These are phyloP conservation scores for Tamandua tetradactyla DNA, from an alignment of 2,797 vertebrate species.

Conservation along the genomic window DNA sequence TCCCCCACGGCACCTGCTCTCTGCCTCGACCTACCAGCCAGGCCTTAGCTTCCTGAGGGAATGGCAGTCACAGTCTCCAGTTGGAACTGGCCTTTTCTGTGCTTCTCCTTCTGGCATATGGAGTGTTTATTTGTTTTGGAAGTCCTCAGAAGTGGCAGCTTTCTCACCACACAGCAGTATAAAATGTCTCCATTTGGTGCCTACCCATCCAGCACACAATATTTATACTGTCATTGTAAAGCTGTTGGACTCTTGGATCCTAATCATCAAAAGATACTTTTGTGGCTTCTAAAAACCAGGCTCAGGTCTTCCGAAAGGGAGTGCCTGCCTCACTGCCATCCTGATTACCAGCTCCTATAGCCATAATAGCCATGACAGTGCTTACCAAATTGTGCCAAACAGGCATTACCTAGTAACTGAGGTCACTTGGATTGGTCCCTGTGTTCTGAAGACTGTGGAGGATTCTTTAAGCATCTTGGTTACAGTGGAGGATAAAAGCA, in stretches of 20 bases:
- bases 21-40: neutral
- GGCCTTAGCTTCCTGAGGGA: conserved; percentile 7
- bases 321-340: neutral
- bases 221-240: conserved; percentile 81
- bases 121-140: conserved; percentile 84
- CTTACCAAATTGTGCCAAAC: conserved; percentile 61
- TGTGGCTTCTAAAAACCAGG: conserved; percentile 45
- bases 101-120: conserved; percentile 80
- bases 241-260: conserved; percentile 79
- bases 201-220: conserved; percentile 78
- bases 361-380: conserved; percentile 6
- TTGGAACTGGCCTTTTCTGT: conserved; percentile 61
- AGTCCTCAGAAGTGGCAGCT: conserved; percentile 81
- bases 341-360: conserved; percentile 23
- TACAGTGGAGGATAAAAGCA: neutral
- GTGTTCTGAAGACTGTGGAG: neutral
- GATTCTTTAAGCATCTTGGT: conserved; percentile 15
- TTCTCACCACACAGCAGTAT: conserved; percentile 76
- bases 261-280: conserved; percentile 55
- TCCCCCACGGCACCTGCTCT: neutral
- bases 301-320: conserved; percentile 17
- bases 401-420: conserved; percentile 66
- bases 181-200: conserved; percentile 79
- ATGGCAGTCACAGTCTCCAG: conserved; percentile 70
- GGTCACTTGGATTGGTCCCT: neutral